Evolutionary conservation across 2,113 vertebrate species (phyloP).

Genomic region (Trogon melanurus): DNA sequence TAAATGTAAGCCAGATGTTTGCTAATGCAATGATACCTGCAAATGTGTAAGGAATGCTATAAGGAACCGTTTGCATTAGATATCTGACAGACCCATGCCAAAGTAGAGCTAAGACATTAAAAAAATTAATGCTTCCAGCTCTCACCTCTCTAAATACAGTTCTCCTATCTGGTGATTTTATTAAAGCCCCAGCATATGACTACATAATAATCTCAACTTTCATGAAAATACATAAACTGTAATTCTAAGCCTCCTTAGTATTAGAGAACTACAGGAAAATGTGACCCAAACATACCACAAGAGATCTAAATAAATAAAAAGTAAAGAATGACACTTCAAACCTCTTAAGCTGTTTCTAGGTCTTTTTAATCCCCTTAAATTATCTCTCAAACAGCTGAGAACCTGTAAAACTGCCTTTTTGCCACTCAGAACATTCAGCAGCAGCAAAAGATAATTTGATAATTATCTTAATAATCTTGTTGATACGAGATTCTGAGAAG

Average conservation of each 20-base stretch:
- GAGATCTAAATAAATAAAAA: neutral
- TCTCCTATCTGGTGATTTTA: neutral
- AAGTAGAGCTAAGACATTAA: neutral
- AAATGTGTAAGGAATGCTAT: neutral
- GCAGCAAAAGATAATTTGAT: neutral
- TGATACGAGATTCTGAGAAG: neutral
- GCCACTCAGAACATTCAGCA: neutral
- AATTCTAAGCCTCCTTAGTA: neutral
- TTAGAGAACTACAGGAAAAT: neutral
- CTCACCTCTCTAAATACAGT: neutral
- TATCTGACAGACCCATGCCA: neutral
- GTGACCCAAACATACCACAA: neutral
- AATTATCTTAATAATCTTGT: too few species aligned
- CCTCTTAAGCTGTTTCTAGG: neutral
- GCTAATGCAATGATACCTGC: neutral
- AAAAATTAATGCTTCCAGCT: neutral
- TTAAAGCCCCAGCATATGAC: neutral
- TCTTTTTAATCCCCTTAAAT: neutral
- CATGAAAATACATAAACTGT: slow-evolving; percentile 33
- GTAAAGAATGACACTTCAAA: neutral
- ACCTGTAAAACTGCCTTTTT: neutral
- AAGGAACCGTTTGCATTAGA: neutral
- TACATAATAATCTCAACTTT: slow-evolving; percentile 14
- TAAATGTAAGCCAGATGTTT: neutral
- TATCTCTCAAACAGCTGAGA: neutral